A percentile compares a stretch with the other conserved stretches of the same genome.
phyloP scores from a whole-genome alignment of 1,140 invertebrate genomes.

The Tetramorium simillimum region DNA sequence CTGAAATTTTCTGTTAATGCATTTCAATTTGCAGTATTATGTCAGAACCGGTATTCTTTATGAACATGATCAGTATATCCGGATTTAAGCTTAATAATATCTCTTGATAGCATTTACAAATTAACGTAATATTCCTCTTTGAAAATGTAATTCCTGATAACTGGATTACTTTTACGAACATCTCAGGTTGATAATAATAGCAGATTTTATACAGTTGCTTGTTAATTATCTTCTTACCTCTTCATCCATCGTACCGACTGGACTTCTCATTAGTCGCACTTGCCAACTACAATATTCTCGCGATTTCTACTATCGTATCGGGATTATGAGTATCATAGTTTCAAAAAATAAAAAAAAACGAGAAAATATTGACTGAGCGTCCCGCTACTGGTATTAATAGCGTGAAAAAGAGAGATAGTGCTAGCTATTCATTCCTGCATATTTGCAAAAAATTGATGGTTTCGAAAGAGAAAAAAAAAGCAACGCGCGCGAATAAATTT shows the following conservation, averaged over 20 bases:
- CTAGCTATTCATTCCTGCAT: not conserved
- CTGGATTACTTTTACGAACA: conserved; percentile 55
- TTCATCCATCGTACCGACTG: conserved; percentile 27
- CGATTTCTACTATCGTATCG: not conserved
- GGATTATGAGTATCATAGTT: not conserved
- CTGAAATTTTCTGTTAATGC: conserved; percentile 36
- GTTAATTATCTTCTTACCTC: conserved; percentile 51
- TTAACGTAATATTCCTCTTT: conserved; percentile 54
- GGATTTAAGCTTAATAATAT: conserved; percentile 56
- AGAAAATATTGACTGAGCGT: not conserved
- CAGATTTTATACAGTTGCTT: conserved; percentile 51
- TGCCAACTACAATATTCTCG: conserved; percentile 24
- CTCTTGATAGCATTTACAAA: conserved; percentile 53
- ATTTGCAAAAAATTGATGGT: conserved; percentile 30
- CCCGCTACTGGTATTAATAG: not conserved
- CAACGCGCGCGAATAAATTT: not conserved
- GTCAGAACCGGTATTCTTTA: conserved; percentile 45
- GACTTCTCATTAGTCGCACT: conserved; percentile 41
- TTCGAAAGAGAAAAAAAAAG: not conserved
- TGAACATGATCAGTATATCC: conserved; percentile 45
- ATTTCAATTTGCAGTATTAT: conserved; percentile 31
- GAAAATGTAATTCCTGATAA: conserved; percentile 57
- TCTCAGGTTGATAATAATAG: conserved; percentile 51
- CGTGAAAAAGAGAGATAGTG: conserved; percentile 1
- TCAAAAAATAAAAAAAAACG: not conserved